These are phyloP conservation scores for Aphelinus atriplicis DNA, from an alignment of 1,140 invertebrate species.

Conservation along the genomic window DNA sequence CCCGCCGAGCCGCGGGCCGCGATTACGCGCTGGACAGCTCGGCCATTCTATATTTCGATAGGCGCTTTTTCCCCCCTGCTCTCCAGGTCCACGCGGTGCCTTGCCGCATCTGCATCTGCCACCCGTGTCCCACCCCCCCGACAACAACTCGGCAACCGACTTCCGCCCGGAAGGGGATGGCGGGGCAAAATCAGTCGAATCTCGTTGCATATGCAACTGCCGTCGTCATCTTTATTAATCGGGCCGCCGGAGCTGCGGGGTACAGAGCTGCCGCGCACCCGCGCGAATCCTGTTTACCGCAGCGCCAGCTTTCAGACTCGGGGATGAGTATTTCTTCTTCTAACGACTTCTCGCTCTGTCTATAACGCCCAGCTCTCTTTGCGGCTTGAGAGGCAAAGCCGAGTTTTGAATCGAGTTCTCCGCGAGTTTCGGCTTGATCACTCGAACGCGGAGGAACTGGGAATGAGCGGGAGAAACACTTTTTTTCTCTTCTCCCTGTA, in stretches of 20 bases:
- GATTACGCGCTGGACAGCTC: too few species aligned
- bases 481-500: background rate
- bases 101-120: background rate
- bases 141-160: too few species aligned
- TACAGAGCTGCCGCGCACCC: too few species aligned
- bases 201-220: background rate
- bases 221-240: background rate
- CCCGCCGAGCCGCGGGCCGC: too few species aligned
- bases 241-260: background rate
- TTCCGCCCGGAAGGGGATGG: background rate
- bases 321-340: too few species aligned
- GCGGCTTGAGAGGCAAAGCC: background rate
- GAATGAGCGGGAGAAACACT: too few species aligned
- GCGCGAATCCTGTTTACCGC: too few species aligned
- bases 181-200: background rate
- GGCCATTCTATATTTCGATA: background rate
- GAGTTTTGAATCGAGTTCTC: conserved; percentile 12
- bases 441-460: conserved; percentile 15
- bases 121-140: background rate
- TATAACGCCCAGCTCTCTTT: too few species aligned
- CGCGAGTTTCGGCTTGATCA: background rate
- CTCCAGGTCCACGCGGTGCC: background rate
- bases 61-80: background rate
- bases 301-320: too few species aligned
- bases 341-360: too few species aligned